Evolutionary conservation across 2,888 invertebrate genomes (phyloP).

Genomic region (Drosophila mimetica): DNA sequence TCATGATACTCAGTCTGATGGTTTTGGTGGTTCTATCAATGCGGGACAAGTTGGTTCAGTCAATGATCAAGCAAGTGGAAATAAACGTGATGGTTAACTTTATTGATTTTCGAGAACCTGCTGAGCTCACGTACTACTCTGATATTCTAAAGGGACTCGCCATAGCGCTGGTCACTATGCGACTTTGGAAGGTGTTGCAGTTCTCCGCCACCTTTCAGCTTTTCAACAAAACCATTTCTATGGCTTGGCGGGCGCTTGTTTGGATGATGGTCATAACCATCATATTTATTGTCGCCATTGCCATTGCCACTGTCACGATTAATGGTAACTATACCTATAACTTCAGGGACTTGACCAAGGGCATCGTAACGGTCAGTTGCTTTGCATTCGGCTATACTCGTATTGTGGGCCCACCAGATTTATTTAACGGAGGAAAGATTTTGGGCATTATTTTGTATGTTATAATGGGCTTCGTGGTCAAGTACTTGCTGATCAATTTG

Average conservation of each 20-base stretch:
- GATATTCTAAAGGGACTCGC: constrained; percentile 66
- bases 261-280: constrained; percentile 65
- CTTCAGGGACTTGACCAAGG: constrained; percentile 61
- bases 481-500: constrained; percentile 77
- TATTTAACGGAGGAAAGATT: constrained; percentile 68
- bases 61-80: constrained; percentile 63
- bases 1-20: constrained; percentile 66
- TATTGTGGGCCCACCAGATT: constrained; percentile 51
- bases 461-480: constrained; percentile 68
- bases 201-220: constrained; percentile 79
- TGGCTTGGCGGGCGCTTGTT: constrained; percentile 59
- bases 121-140: constrained; percentile 49
- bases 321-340: constrained; percentile 74
- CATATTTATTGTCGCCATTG: constrained; percentile 71
- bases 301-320: constrained; percentile 68
- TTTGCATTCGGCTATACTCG: constrained; percentile 75
- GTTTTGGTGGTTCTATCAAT: constrained; percentile 42
- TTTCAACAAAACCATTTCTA: constrained; percentile 70
- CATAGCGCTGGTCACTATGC: constrained; percentile 74
- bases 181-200: constrained; percentile 82
- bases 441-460: constrained; percentile 75
- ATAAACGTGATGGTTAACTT: constrained; percentile 68
- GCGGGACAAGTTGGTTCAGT: constrained; percentile 56
- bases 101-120: constrained; percentile 76
- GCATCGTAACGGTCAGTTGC: constrained; percentile 71